Base-by-base conservation (phyloP, 2,888 invertebrate genomes). In the Drosophila crucigera region DNA sequence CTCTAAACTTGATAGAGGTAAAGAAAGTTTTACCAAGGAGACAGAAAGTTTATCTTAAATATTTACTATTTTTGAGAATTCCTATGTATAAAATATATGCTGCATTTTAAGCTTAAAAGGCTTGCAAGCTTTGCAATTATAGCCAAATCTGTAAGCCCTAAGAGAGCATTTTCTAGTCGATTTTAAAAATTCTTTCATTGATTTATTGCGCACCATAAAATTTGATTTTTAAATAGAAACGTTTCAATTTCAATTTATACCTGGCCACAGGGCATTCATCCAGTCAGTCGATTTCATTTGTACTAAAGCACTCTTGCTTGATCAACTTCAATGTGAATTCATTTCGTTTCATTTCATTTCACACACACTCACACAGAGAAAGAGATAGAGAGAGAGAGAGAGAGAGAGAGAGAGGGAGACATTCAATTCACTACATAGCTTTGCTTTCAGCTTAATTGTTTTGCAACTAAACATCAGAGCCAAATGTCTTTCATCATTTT, bases 361-460 rank as follows among this genome's bases (percentile, higher is more conserved):
- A 73, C 66, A 75, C 69, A 68, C 73, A 75, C 61, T 49, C 39
- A 78, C 62, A 58, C 3, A 47, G 1, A 22, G 14, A 31, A 0
- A 9, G 49, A 47, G 11, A 65, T 25, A 68, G 53, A 68, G 50
- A 63, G 67, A 7, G 22, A 56, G 49, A 41, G 14, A 63, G 37
- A 64, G 53, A 63, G 55, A 63, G 68, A 9, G 22, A 62, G 49
- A 35, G 28, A 65, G 28, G 63, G 60, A 67, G 39, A 66, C 70
- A 62, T 39, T 25, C 64, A 78, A 73, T 80, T 76, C 62, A 77
- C 68, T 80, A 88, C 86, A 88, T 75, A 85, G 84, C 78, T 86
- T 86, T 86, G 86, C 86, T 87, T 89, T 87, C 89, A 87, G 87
- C 87, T 89, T 87, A 89, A 86, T 87, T 87, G 87, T 87, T 87